Percentiles rank a stretch among this genome's conserved stretches.
Conservation (phyloP, 2,113 vertebrate species). For the Pyxicephalus adspersus region DNA sequence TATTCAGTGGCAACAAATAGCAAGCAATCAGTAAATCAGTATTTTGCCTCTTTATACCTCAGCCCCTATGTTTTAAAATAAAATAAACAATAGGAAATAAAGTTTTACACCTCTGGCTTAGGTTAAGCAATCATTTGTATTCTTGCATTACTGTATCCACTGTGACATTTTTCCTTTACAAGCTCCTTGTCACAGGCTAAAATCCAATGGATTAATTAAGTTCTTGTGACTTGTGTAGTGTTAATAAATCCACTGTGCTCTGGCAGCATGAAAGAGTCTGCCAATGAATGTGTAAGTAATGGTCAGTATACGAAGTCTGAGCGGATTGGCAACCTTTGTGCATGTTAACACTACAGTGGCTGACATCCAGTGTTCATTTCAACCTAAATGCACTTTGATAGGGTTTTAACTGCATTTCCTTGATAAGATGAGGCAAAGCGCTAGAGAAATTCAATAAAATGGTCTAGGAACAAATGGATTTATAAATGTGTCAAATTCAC, state of each 20-base stretch:
- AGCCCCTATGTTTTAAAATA: no score
- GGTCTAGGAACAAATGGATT: slow-evolving; percentile 46
- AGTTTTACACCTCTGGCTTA: no score
- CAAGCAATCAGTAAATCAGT: no score
- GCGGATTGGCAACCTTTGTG: slow-evolving; percentile 29
- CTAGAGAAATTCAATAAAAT: slow-evolving; percentile 49
- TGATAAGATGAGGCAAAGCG: slow-evolving; percentile 47
- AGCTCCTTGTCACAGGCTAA: neutral
- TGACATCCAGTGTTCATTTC: slow-evolving; percentile 42
- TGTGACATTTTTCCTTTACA: slow-evolving; percentile 18
- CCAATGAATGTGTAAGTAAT: slow-evolving; percentile 7
- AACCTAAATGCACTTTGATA: slow-evolving; percentile 50
- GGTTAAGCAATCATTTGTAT: no score
- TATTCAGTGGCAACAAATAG: no score
- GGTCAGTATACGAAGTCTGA: slow-evolving; percentile 4
- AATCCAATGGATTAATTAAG: slow-evolving; percentile 1
- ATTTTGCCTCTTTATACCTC: no score
- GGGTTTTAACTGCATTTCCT: slow-evolving; percentile 51
- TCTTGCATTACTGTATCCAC: neutral
- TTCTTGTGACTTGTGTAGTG: slow-evolving; percentile 14
- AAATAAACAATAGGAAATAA: no score
- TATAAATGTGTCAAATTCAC: slow-evolving; percentile 42
- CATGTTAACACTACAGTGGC: slow-evolving; percentile 39
- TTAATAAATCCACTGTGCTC: neutral
- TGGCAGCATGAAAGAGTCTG: slow-evolving; percentile 10